Percentiles rank a stretch among this genome's conserved stretches.
phyloP scores from a whole-genome alignment of 2,888 invertebrate genomes.

The Notocelia uddmanniana region DNA sequence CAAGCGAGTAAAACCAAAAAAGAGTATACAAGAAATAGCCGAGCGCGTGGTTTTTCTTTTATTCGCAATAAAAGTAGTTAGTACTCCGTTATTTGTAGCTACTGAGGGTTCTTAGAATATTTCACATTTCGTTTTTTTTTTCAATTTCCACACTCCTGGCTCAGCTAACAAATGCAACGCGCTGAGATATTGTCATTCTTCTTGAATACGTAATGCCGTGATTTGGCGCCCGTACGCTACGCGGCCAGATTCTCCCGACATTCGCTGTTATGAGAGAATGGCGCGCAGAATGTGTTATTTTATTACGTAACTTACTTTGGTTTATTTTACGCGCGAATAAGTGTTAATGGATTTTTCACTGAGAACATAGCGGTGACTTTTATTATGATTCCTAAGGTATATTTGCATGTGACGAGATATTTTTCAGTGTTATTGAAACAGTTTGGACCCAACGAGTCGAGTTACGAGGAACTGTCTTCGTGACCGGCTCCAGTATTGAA shows the following conservation, averaged over 20 bases:
- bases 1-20: neutral
- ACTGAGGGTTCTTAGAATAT: constrained; percentile 24
- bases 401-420: constrained; percentile 62
- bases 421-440: constrained; percentile 73
- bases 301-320: constrained; percentile 64
- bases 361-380: constrained; percentile 66
- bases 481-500: constrained; percentile 70
- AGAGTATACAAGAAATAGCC: constrained; percentile 27
- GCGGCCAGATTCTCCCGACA: constrained; percentile 59
- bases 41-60: constrained; percentile 27
- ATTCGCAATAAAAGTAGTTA: constrained; percentile 34
- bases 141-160: constrained; percentile 40
- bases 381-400: constrained; percentile 69
- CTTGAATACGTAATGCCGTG: constrained; percentile 64
- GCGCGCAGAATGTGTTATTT: constrained; percentile 66
- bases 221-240: constrained; percentile 59
- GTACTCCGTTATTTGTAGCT: constrained; percentile 23
- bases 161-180: constrained; percentile 46
- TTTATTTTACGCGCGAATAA: constrained; percentile 70
- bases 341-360: constrained; percentile 75
- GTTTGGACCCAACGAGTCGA: constrained; percentile 66
- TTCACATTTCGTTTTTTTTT: constrained; percentile 34
- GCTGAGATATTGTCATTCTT: constrained; percentile 55
- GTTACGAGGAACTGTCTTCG: constrained; percentile 69
- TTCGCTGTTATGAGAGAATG: constrained; percentile 60